These are phyloP conservation scores for Bryconaethiops microstoma DNA, from an alignment of 2,797 vertebrate genomes.

Conservation along the genomic window DNA sequence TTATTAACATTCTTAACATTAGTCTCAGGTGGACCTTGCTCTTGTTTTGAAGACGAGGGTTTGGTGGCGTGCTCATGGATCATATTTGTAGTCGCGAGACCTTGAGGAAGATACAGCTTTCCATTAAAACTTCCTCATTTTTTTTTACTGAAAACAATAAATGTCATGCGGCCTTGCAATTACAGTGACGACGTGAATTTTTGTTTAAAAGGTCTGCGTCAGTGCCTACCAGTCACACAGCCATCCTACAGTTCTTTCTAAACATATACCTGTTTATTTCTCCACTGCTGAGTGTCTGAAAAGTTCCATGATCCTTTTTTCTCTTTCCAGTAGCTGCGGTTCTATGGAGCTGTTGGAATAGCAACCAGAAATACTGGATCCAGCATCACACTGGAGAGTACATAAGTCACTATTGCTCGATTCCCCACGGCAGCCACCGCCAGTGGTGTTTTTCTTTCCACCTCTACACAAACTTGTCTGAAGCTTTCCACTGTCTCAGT, in stretches of 20 bases:
- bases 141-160: not conserved
- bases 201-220: not conserved
- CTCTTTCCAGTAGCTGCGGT: slow-evolving; percentile 12
- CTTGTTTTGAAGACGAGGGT: slow-evolving; percentile 26
- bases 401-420: slow-evolving; percentile 25
- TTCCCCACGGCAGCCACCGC: slow-evolving; percentile 31
- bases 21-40: slow-evolving; percentile 24
- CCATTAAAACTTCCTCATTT: not conserved
- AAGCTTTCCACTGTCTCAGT: slow-evolving; percentile 38
- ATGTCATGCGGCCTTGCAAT: not conserved
- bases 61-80: not conserved
- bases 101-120: not conserved
- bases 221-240: not conserved
- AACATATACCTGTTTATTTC: slow-evolving; percentile 40
- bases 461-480: slow-evolving; percentile 21
- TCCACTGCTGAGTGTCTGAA: slow-evolving; percentile 7
- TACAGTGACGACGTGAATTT: too few relatives aligned
- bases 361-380: slow-evolving; percentile 25
- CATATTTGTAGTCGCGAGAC: not conserved
- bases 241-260: slow-evolving; percentile 26
- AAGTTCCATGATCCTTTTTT: slow-evolving; percentile 26
- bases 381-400: slow-evolving; percentile 4
- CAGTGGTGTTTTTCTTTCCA: slow-evolving; percentile 52
- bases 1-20: slow-evolving; percentile 37
- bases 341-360: slow-evolving; percentile 23